phyloP scores from a whole-genome alignment of 2,888 invertebrate genomes.

The Leucophenga maculata region DNA sequence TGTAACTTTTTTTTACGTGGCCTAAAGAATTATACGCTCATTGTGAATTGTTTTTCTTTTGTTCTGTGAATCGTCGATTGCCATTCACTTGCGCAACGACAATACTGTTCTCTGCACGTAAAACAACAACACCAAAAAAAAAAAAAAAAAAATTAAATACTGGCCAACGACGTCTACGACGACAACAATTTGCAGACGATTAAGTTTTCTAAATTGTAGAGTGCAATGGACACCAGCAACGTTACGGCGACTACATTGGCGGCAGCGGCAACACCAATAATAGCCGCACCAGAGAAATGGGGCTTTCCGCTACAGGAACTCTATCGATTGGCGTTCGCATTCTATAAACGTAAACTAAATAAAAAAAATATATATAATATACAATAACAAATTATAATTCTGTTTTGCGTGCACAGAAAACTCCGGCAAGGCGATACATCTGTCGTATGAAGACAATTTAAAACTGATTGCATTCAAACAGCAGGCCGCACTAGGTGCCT shows the following conservation, averaged over 20 bases:
- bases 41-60: no score
- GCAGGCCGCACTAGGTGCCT: conserved; percentile 90
- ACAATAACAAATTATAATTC: not conserved
- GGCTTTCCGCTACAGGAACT: conserved; percentile 83
- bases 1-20: no score
- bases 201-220: no score
- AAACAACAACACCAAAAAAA: no score
- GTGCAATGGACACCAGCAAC: not conserved
- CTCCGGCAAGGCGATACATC: conserved; percentile 96
- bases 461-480: conserved; percentile 93
- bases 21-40: no score
- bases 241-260: not conserved
- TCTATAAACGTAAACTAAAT: conserved; percentile 89
- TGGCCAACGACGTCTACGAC: no score
- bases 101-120: no score
- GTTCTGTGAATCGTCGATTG: no score
- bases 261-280: conserved; percentile 21
- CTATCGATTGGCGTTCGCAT: conserved; percentile 89
- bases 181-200: no score
- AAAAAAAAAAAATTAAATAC: no score
- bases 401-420: conserved; percentile 79
- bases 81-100: no score
- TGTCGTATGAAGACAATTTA: conserved; percentile 94
- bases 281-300: conserved; percentile 74
- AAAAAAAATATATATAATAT: conserved; percentile 1